Evolutionary conservation across 2,888 invertebrate genomes (phyloP), one percentile per base, ranked within the genome.

Genomic region (Priapulus caudatus): DNA sequence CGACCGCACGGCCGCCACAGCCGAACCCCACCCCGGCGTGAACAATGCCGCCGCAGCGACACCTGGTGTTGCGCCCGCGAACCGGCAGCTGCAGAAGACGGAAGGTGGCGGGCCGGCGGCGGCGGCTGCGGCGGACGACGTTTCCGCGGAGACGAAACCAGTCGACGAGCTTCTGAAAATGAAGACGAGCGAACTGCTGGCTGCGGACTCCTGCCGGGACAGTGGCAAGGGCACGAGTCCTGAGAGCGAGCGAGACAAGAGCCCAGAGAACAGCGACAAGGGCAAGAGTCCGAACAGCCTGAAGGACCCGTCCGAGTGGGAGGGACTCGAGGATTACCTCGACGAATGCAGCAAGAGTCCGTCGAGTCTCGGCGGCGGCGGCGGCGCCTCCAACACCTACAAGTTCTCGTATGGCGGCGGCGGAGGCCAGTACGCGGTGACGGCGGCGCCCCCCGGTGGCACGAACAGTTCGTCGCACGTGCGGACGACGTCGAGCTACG

Each of bases 151-250:
- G n/a, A n/a, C n/a, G n/a, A n/a, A n/a, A n/a, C n/a, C n/a, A n/a
- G n/a, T n/a, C n/a, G n/a, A n/a, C n/a, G n/a, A n/a, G n/a, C n/a
- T n/a, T n/a, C n/a, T n/a, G n/a, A n/a, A n/a, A n/a, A 10, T 33
- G n/a, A 33, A 33, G n/a, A 10, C 33, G 33, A 33, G 33, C 33
- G 33, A 33, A n/a, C n/a, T 33, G 33, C n/a, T 33, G 33, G 33
- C 33, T 33, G 33, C 33, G 10, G 33, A 33, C 10, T 33, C 10
- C 33, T 33, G 33, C n/a, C 33, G 33, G 10, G 33, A 33, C n/a
- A 33, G 33, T 33, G 33, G 33, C n/a, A 33, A 33, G 33, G 33
- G 33, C n/a, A 33, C 33, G 33, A 33, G 33, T 33, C 33, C 33
- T 10, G 33, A 33, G n/a, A 33, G 33, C n/a, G 33, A 33, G 33